phyloP scores from a whole-genome alignment of 2,797 vertebrate species.

The Syngnathus rostellatus region DNA sequence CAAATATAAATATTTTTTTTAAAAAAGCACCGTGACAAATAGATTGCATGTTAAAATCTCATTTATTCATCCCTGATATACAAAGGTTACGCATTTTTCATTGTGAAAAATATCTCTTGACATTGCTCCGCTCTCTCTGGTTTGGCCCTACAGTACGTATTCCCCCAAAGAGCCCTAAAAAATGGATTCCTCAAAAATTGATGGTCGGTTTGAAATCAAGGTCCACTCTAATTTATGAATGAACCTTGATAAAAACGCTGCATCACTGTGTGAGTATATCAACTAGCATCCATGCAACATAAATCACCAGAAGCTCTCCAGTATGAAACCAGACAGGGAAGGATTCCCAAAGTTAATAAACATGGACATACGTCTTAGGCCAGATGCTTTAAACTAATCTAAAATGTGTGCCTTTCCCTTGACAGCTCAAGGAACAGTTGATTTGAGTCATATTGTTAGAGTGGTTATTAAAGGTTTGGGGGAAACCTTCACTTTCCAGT shows the following conservation, averaged over 20 bases:
- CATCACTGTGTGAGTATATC: constrained; percentile 11
- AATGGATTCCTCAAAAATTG: constrained; percentile 22
- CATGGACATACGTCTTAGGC: not conserved
- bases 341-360: not conserved
- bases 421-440: not conserved
- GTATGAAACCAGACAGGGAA: constrained; percentile 8
- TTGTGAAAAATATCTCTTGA: constrained; percentile 60
- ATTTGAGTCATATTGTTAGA: constrained; percentile 3
- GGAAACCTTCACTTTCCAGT: constrained; percentile 21
- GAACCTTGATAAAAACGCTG: constrained; percentile 9
- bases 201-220: constrained; percentile 27
- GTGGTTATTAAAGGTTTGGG: constrained; percentile 10
- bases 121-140: constrained; percentile 39
- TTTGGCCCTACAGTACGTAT: constrained; percentile 36
- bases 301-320: constrained; percentile 8
- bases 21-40: not conserved
- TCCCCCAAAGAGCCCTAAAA: constrained; percentile 21
- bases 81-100: constrained; percentile 52
- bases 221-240: constrained; percentile 20
- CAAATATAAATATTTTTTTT: no score
- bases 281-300: constrained; percentile 33
- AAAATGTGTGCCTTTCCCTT: no score
- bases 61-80: constrained; percentile 67
- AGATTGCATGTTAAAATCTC: constrained; percentile 59
- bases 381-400: not conserved